Conservation (phyloP, 2,888 invertebrate genomes). For the Iphiclides podalirius region DNA sequence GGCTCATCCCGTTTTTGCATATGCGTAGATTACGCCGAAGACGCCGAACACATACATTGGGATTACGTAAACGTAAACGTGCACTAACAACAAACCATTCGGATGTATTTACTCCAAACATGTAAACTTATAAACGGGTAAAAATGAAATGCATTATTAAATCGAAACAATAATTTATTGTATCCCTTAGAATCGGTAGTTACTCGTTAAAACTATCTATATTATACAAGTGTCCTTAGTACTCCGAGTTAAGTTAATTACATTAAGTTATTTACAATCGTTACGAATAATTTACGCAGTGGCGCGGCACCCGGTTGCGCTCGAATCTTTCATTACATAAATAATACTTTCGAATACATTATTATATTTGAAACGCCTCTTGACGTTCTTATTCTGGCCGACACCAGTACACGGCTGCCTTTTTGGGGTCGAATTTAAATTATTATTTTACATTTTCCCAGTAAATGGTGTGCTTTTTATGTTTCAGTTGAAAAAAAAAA, state of each 20-base stretch:
- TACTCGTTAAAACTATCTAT: conserved; percentile 61
- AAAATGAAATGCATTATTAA: conserved; percentile 39
- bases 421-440: too few species aligned
- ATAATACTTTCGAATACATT: conserved; percentile 49
- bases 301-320: conserved; percentile 9
- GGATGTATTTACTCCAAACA: too few species aligned
- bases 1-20: too few species aligned
- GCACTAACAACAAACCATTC: too few species aligned
- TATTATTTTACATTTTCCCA: too few species aligned
- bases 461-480: too few species aligned
- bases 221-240: conserved; percentile 60
- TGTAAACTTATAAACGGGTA: too few species aligned
- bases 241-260: conserved; percentile 49
- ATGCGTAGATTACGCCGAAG: too few species aligned
- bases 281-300: conserved; percentile 32
- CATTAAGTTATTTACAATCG: conserved; percentile 64
- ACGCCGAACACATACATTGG: too few species aligned
- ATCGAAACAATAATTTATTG: conserved; percentile 78
- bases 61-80: too few species aligned
- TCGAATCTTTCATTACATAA: conserved; percentile 37
- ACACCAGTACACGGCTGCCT: too few species aligned
- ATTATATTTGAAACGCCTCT: conserved; percentile 21
- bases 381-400: conserved; percentile 1
- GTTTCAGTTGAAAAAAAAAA: too few species aligned
- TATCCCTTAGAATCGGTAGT: conserved; percentile 61